Conservation (phyloP, 2,888 invertebrate species). For the Orgyia antiqua region DNA sequence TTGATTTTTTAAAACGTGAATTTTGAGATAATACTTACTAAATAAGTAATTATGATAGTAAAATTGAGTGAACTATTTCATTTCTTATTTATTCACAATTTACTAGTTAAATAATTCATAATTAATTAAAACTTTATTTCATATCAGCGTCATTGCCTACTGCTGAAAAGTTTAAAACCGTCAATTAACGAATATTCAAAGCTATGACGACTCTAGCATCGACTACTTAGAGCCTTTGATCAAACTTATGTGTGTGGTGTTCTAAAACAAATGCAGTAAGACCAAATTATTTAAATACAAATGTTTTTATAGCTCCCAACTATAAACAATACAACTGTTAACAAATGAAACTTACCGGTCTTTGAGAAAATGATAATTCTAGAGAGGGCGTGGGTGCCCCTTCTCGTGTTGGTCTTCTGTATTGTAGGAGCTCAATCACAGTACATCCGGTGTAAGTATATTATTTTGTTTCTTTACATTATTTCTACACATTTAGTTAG, state of each 20-base stretch:
- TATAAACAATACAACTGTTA: slow-evolving; percentile 17
- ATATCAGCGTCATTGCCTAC: slow-evolving; percentile 1
- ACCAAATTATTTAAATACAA: background rate
- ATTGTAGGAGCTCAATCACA: slow-evolving; percentile 34
- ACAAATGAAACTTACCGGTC: slow-evolving; percentile 37
- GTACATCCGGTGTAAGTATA: slow-evolving; percentile 50
- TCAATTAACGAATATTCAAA: no score
- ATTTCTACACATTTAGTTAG: no score
- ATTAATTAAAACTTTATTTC: no score
- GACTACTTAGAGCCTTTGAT: no score
- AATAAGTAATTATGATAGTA: no score
- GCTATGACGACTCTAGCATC: no score
- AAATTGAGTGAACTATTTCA: no score
- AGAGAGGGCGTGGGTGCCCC: slow-evolving; percentile 43
- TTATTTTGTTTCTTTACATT: no score
- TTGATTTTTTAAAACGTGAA: no score
- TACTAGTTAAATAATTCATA: no score
- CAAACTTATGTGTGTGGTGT: slow-evolving; percentile 38
- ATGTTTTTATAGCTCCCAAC: slow-evolving; percentile 29
- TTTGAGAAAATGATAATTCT: slow-evolving; percentile 42
- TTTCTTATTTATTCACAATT: no score
- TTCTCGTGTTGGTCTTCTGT: slow-evolving; percentile 34
- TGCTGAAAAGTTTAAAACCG: slow-evolving; percentile 5
- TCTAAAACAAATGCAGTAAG: slow-evolving; percentile 3
- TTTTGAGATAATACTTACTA: no score